Conservation (phyloP, 2,797 vertebrate genomes). For the Coracias cyanogaster region DNA sequence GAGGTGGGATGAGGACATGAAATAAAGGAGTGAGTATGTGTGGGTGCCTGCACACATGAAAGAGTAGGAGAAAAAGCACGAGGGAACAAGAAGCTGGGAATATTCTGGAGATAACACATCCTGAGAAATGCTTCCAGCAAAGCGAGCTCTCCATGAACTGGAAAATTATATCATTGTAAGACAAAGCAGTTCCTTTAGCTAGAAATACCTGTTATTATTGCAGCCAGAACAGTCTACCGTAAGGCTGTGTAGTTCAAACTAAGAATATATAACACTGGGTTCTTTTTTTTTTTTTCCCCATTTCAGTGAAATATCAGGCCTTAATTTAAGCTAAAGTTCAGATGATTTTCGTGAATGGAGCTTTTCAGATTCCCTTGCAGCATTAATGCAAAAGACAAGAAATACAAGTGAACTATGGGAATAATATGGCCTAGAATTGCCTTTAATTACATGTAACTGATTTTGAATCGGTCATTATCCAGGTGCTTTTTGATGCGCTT, state of each 20-base stretch:
- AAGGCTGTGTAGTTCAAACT: conserved; percentile 7
- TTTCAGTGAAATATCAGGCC: conserved; percentile 57
- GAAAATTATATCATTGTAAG: not conserved
- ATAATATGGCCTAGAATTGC: conserved; percentile 28
- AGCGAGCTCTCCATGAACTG: not conserved
- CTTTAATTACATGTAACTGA: conserved; percentile 3
- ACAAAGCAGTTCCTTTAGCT: not conserved
- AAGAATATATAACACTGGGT: conserved; percentile 46
- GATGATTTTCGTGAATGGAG: conserved; percentile 32
- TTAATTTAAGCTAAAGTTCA: conserved; percentile 77
- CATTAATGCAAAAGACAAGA: not conserved
- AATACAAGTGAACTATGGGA: conserved; percentile 29
- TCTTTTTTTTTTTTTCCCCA: not conserved
- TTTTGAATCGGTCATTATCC: not conserved
- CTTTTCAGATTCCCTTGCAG: conserved; percentile 26
- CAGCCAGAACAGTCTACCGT: conserved; percentile 9
- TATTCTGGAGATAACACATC: not conserved
- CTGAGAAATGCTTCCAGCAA: not conserved
- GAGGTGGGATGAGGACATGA: not conserved
- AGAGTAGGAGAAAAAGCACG: not conserved
- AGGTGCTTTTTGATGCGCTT: not conserved
- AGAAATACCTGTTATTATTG: conserved; percentile 38
- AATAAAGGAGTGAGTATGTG: not conserved
- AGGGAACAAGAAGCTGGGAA: not conserved
- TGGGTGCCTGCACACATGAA: not conserved